Percentiles rank a stretch among this genome's conserved stretches.
These are phyloP conservation scores for Liolophura sinensis DNA, from an alignment of 1,140 invertebrate genomes.

Conservation along the genomic window DNA sequence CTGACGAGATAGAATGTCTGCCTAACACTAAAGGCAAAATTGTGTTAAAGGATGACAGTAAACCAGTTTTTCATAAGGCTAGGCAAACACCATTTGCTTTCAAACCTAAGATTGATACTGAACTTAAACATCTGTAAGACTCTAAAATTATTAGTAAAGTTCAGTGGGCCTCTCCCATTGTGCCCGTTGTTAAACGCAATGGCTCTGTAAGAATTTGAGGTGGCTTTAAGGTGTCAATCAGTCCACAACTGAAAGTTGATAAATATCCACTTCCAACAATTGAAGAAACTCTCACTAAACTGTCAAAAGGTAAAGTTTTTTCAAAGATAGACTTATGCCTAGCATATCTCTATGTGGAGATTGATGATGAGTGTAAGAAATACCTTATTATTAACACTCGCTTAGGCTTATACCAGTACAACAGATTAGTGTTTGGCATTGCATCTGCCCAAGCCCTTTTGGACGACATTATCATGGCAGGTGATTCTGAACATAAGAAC, in stretches of 20 bases:
- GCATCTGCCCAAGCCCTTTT: constrained; percentile 60
- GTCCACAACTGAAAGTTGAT: too few species aligned
- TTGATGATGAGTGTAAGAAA: constrained; percentile 36
- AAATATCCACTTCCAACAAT: too few species aligned
- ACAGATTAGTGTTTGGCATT: constrained; percentile 61
- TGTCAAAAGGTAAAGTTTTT: constrained; percentile 23
- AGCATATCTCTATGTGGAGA: constrained; percentile 41
- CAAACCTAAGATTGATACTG: too few species aligned
- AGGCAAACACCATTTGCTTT: too few species aligned
- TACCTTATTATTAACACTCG: too few species aligned
- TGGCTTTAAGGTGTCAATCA: constrained; percentile 39
- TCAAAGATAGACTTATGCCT: constrained; percentile 39
- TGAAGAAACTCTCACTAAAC: constrained; percentile 25
- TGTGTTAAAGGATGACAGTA: too few species aligned
- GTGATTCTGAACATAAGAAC: constrained; percentile 12
- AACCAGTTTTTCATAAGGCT: too few species aligned
- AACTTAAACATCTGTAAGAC: too few species aligned
- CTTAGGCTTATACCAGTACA: constrained; percentile 57
- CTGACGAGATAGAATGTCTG: too few species aligned
- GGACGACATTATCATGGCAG: constrained; percentile 24
- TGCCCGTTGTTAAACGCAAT: constrained; percentile 50
- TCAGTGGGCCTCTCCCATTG: too few species aligned
- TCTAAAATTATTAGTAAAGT: too few species aligned
- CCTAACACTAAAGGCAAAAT: too few species aligned
- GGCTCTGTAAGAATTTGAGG: constrained; percentile 45